Percentiles rank a stretch among this genome's conserved stretches.
phyloP scores from a whole-genome alignment of 1,140 invertebrate genomes.

The Penaeus indicus region DNA sequence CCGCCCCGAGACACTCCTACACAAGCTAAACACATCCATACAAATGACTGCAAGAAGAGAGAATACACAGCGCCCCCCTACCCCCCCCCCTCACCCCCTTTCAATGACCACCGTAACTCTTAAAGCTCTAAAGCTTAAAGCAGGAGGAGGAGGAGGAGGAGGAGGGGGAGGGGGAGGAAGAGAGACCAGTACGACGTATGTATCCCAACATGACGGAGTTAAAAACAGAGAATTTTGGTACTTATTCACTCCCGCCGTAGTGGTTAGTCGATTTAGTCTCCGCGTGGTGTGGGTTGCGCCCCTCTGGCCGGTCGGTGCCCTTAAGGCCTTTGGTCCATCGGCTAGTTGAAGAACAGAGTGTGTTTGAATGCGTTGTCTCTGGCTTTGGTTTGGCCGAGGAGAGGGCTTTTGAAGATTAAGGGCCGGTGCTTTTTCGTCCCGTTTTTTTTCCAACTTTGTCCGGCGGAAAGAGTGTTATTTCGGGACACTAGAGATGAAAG shows the following conservation, averaged over 20 bases:
- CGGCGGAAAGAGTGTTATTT: too few species aligned
- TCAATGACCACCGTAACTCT: constrained; percentile 59
- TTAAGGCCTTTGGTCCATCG: constrained; percentile 61
- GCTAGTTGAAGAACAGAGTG: constrained; percentile 58
- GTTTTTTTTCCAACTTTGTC: too few species aligned
- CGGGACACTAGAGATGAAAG: too few species aligned
- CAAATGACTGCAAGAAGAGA: constrained; percentile 28
- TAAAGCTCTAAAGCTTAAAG: constrained; percentile 56
- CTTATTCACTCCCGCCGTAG: neutral
- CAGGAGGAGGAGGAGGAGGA: neutral
- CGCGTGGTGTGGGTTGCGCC: constrained; percentile 25
- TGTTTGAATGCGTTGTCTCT: constrained; percentile 39
- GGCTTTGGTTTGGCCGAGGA: constrained; percentile 32
- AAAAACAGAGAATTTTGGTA: neutral
- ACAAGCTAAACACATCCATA: constrained; percentile 22
- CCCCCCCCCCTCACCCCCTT: constrained; percentile 10
- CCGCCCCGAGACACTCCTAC: neutral
- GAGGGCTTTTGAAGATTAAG: neutral
- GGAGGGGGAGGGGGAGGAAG: neutral
- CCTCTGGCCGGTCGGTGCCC: constrained; percentile 9
- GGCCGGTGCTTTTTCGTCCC: neutral
- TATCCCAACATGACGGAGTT: too few species aligned
- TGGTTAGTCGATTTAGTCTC: neutral
- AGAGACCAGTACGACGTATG: neutral
- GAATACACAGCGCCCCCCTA: neutral